A percentile compares a stretch with the other conserved stretches of the same genome.
These are phyloP conservation scores for Nomada fabriciana DNA, from an alignment of 2,888 invertebrate species.

Conservation along the genomic window DNA sequence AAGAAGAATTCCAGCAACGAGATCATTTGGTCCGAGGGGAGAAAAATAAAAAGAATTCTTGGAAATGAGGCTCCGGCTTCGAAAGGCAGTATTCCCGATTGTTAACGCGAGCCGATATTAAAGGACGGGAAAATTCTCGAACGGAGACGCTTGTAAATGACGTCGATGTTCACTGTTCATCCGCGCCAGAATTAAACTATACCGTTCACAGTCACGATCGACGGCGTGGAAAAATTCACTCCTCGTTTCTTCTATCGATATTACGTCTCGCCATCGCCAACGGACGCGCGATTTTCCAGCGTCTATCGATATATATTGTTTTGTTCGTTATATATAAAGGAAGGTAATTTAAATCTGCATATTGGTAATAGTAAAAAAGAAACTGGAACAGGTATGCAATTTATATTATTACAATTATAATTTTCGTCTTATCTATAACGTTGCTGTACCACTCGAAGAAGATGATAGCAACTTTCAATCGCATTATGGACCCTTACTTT, in stretches of 20 bases:
- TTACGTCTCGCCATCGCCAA: slow-evolving; percentile 15
- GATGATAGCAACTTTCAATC: no score
- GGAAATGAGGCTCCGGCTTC: background rate
- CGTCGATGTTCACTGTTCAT: slow-evolving; percentile 12
- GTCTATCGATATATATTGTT: no score
- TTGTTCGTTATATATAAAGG: no score
- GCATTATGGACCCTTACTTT: no score
- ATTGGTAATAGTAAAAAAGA: no score
- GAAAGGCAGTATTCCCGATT: slow-evolving; percentile 2
- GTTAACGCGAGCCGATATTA: slow-evolving; percentile 22
- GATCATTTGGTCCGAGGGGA: background rate
- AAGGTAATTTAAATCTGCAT: no score
- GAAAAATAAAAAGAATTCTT: background rate
- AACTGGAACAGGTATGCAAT: no score
- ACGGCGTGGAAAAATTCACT: slow-evolving; percentile 43
- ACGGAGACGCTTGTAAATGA: slow-evolving; percentile 13
- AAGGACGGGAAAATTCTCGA: background rate
- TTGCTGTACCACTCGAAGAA: no score
- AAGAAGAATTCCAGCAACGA: no score
- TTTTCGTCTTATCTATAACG: no score
- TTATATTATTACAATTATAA: no score
- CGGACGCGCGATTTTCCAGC: background rate
- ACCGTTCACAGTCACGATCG: slow-evolving; percentile 41
- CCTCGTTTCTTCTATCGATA: slow-evolving; percentile 13
- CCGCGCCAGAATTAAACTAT: slow-evolving; percentile 26